A percentile compares a stretch with the other conserved stretches of the same genome.
phyloP scores from a whole-genome alignment of 2,113 vertebrate genomes.

The Setophaga petechia region DNA sequence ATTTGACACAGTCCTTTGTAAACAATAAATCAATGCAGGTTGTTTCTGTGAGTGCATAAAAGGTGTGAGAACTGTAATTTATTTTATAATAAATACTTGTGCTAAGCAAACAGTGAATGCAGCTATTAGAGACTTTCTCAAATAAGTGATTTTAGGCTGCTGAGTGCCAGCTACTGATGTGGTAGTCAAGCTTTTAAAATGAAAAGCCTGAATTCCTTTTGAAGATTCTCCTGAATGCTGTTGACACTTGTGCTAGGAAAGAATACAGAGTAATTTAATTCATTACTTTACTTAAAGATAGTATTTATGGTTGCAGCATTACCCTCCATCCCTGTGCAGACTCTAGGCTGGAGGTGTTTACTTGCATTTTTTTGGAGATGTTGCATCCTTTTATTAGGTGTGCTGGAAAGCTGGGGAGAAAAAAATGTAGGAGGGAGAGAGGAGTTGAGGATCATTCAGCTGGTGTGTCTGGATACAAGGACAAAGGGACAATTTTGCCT shows the following conservation, averaged over 20 bases:
- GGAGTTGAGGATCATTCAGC: neutral
- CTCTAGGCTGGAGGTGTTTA: neutral
- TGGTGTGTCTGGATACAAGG: constrained; percentile 27
- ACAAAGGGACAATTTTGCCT: constrained; percentile 51
- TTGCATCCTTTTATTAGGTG: neutral
- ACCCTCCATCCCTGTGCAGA: neutral
- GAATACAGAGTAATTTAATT: constrained; percentile 41
- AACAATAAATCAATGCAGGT: constrained; percentile 51
- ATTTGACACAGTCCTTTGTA: neutral
- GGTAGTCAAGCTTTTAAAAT: constrained; percentile 37
- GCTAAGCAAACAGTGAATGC: constrained; percentile 57
- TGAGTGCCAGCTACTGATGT: constrained; percentile 34
- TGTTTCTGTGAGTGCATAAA: constrained; percentile 51
- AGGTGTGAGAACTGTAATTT: constrained; percentile 61
- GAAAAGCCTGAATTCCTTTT: constrained; percentile 47
- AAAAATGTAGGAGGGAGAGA: neutral
- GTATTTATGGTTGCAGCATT: neutral
- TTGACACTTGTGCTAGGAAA: constrained; percentile 3
- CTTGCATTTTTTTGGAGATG: neutral
- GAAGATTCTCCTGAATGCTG: constrained; percentile 38
- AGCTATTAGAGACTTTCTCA: constrained; percentile 61
- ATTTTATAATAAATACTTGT: constrained; percentile 70
- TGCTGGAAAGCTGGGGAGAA: neutral
- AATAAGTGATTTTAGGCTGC: constrained; percentile 64
- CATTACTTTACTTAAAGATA: constrained; percentile 46